A percentile compares a stretch with the other conserved stretches of the same genome.
phyloP scores from a whole-genome alignment of 30 jellyfish, hydroid and myxozoan genomes.

The Hydractinia symbiolongicarpus region DNA sequence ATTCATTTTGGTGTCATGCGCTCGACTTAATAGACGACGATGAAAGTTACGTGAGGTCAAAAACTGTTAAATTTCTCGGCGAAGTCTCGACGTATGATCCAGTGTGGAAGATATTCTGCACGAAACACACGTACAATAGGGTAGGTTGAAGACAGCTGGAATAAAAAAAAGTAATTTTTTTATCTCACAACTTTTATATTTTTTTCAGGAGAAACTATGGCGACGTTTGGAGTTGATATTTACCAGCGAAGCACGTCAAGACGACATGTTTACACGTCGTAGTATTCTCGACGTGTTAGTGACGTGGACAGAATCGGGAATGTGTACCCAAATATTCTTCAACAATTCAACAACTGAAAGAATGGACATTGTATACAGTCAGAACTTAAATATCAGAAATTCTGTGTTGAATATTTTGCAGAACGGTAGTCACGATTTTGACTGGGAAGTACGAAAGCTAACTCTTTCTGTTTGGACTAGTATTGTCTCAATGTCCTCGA shows the following conservation, averaged over 20 bases:
- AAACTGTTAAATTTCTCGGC: constrained; percentile 12
- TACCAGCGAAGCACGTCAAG: constrained; percentile 23
- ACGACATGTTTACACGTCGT: constrained; percentile 35
- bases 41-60: constrained; percentile 26
- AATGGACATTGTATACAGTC: not conserved
- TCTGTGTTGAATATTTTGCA: constrained; percentile 7
- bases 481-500: not conserved
- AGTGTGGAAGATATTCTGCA: constrained; percentile 12
- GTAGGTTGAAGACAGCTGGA: not conserved
- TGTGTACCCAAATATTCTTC: not conserved
- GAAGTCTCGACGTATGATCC: not conserved
- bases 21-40: constrained; percentile 13
- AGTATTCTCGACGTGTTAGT: constrained; percentile 12
- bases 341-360: not conserved
- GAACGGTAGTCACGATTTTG: constrained; percentile 23
- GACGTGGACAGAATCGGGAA: not conserved
- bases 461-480: constrained; percentile 11
- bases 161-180: not conserved
- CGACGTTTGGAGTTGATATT: not conserved
- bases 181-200: not conserved
- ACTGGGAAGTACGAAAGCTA: constrained; percentile 33
- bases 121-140: not conserved
- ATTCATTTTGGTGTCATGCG: constrained; percentile 16
- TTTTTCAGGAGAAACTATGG: not conserved
- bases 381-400: not conserved